Conservation (phyloP, 1,140 invertebrate genomes). For the Drosophila varians region DNA sequence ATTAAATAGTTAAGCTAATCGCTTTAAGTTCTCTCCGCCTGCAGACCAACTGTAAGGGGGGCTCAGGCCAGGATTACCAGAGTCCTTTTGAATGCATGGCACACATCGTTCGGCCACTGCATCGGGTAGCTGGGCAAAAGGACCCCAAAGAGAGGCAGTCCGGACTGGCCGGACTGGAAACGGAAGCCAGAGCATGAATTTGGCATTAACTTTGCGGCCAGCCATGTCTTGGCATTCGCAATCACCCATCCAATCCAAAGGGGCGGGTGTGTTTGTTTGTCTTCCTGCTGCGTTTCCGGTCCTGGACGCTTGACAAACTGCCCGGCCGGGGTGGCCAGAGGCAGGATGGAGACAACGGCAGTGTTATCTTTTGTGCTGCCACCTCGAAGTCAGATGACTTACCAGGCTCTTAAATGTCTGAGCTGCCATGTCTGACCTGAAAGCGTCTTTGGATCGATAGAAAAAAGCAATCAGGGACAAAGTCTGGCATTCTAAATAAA, state of each 20-base stretch:
- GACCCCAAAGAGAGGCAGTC: background rate
- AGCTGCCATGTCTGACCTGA: constrained; percentile 8
- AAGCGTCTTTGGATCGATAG: constrained; percentile 11
- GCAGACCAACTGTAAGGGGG: background rate
- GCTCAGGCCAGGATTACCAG: constrained; percentile 50
- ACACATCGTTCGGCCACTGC: constrained; percentile 34
- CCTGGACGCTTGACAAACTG: constrained; percentile 63
- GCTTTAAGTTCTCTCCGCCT: background rate
- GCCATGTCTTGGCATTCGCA: constrained; percentile 55
- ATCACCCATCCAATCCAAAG: constrained; percentile 1
- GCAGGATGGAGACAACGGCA: background rate
- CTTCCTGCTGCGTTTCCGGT: constrained; percentile 41
- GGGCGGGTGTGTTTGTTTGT: constrained; percentile 13
- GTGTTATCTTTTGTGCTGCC: constrained; percentile 21
- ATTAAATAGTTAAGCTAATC: background rate
- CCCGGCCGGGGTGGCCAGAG: constrained; percentile 4
- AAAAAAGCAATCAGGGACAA: constrained; percentile 12
- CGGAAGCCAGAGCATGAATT: constrained; percentile 64
- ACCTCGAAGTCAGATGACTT: constrained; percentile 16
- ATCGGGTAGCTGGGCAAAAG: too few species aligned
- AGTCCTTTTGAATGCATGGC: constrained; percentile 53
- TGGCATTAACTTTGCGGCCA: constrained; percentile 67
- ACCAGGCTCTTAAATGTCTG: constrained; percentile 25
- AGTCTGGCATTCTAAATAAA: too few species aligned
- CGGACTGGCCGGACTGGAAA: background rate